Base-by-base conservation (phyloP, 1,140 invertebrate species). In the Dendroctonus ponderosae region DNA sequence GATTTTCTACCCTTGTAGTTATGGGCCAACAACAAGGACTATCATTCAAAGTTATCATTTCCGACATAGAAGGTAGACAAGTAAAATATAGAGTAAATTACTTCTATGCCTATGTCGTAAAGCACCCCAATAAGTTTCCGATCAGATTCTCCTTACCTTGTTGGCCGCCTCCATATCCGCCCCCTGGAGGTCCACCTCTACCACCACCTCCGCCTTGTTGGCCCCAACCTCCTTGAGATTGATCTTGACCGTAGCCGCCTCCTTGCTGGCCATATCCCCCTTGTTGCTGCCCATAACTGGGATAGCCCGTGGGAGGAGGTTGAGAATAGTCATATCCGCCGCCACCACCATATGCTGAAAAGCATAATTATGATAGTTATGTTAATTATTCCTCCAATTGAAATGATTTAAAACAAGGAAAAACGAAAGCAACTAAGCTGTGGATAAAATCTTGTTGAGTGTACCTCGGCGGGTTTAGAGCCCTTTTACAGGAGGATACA, bases 101-200 rank as follows among this genome's bases (percentile, higher is more conserved):
- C 59, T 62, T 62, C 72, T 64, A 72, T 74, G 72, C 71, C 72
- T 72, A 72, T 70, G 70, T 73, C 72, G 62, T 37, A 46, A 7
- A 5, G 15, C n/a, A 9, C 11, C 38, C 6, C n/a, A 39, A n/a
- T n/a, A 3, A 2, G 26, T 37, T 9, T 11, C 7, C 5, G 6
- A 64, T 3, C 26, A 15, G 48, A 38, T 54, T 37, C 7, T 38
- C 37, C 12, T 60, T 57, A 68, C 61, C 60, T 51, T 51, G 58
- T 52, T 70, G 69, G 40, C 43, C 59, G 50, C 67, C 70, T 43
- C 71, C 69, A 65, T 71, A 72, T 15, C 68, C 70, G 56, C 53
- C 70, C 40, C 61, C 51, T 54, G 52, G 49, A 60, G 48, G 64
- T 62, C 53, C 66, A 46, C 68, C 60, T 52, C 56, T 37, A 61